These are phyloP conservation scores for Hyppa rectilinea DNA, from an alignment of 2,888 invertebrate genomes.

Conservation along the genomic window DNA sequence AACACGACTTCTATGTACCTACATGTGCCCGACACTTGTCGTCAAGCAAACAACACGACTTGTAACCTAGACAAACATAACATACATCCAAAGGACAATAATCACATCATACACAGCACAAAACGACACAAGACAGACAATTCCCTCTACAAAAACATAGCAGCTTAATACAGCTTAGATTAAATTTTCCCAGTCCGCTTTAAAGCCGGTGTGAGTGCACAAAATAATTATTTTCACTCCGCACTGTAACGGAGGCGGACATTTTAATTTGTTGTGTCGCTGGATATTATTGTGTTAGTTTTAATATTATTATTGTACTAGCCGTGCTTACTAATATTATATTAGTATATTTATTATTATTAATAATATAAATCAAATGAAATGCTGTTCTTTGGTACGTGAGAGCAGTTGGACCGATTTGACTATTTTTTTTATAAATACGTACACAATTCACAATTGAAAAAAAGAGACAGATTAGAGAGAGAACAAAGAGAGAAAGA, in stretches of 20 bases:
- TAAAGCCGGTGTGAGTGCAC: slow-evolving; percentile 24
- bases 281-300: slow-evolving; percentile 24
- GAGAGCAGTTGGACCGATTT: too few relatives aligned
- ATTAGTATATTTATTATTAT: too few relatives aligned
- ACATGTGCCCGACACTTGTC: neutral
- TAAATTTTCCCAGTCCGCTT: slow-evolving; percentile 37
- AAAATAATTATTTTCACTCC: slow-evolving; percentile 41
- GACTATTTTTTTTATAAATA: too few relatives aligned
- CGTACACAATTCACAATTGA: too few relatives aligned
- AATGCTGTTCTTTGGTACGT: too few relatives aligned
- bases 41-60: neutral
- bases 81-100: neutral
- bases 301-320: slow-evolving; percentile 15
- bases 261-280: slow-evolving; percentile 43
- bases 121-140: neutral
- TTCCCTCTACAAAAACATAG: slow-evolving; percentile 25
- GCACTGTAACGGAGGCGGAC: slow-evolving; percentile 5
- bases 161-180: slow-evolving; percentile 31
- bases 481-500: too few relatives aligned
- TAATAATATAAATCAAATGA: too few relatives aligned
- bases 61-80: neutral
- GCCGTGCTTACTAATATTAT: neutral
- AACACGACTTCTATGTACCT: too few relatives aligned
- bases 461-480: too few relatives aligned
- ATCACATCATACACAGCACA: slow-evolving; percentile 3